A percentile compares a stretch with the other conserved stretches of the same genome.
These are phyloP conservation scores for Virgularia gustaviana DNA, from an alignment of 92 coral and sea anemone species.

Conservation along the genomic window DNA sequence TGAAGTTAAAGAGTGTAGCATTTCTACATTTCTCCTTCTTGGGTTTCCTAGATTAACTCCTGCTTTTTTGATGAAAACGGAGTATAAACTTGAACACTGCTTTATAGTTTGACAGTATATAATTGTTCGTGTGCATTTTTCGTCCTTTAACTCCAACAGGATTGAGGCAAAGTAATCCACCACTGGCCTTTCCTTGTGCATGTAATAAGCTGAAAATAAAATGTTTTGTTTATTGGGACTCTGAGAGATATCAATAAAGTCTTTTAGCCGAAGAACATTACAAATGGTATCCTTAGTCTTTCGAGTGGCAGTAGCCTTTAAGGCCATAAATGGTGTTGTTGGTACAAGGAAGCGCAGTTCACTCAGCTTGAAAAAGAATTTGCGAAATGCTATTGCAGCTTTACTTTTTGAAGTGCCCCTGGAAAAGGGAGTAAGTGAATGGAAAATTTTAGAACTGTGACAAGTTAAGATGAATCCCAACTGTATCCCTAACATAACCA, in stretches of 20 bases:
- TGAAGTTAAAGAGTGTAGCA: conserved; percentile 28
- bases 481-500: too few relatives aligned
- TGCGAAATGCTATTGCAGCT: conserved; percentile 29
- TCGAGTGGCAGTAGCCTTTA: conserved; percentile 44
- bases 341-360: conserved; percentile 37
- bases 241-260: conserved; percentile 26
- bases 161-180: conserved; percentile 1
- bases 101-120: too few relatives aligned
- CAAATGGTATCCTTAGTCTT: conserved; percentile 22
- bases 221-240: conserved; percentile 36
- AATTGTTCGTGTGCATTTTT: not conserved
- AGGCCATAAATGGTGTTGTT: conserved; percentile 36
- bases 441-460: too few relatives aligned
- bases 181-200: not conserved
- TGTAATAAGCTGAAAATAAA: not conserved
- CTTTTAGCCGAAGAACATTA: conserved; percentile 8
- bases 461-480: too few relatives aligned
- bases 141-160: not conserved
- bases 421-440: not conserved
- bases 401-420: conserved; percentile 35
- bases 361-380: conserved; percentile 31
- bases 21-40: conserved; percentile 16
- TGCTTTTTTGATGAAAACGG: not conserved
- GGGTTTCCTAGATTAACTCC: not conserved
- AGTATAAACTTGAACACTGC: not conserved